A percentile compares a stretch with the other conserved stretches of the same genome.
phyloP scores from a whole-genome alignment of 92 coral and sea anemone species.

The Diadumene lineata region DNA sequence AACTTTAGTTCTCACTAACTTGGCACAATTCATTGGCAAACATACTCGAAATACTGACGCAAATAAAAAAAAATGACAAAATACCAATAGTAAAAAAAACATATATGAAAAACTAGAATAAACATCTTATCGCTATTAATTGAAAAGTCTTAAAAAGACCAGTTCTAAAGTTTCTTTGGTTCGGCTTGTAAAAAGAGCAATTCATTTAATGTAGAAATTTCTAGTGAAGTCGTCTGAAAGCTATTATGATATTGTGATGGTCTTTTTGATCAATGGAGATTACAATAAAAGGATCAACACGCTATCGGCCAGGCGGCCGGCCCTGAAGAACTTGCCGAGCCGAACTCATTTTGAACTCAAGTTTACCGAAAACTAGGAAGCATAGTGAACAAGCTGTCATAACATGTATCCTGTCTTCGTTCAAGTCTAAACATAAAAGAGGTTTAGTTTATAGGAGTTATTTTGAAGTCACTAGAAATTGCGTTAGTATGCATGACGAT shows the following conservation, averaged over 20 bases:
- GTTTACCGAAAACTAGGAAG: conserved; percentile 28
- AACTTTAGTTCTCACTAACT: background rate
- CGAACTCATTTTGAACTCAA: conserved; percentile 15
- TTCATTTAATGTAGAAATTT: background rate
- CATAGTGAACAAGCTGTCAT: conserved; percentile 15
- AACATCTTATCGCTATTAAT: background rate
- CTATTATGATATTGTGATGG: conserved; percentile 6
- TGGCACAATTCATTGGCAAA: conserved; percentile 1
- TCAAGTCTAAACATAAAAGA: conserved; percentile 8
- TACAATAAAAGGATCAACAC: background rate
- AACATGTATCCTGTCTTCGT: conserved; percentile 21
- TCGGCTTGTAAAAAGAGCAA: conserved; percentile 11
- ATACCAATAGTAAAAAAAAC: background rate
- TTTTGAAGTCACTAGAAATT: conserved; percentile 6
- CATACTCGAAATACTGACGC: background rate
- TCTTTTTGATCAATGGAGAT: conserved; percentile 11
- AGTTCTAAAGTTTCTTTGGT: background rate
- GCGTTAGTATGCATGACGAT: background rate
- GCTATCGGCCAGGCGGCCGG: too few relatives aligned
- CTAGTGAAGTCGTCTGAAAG: background rate
- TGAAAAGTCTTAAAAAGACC: background rate
- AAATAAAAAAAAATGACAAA: conserved; percentile 11
- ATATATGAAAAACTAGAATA: background rate
- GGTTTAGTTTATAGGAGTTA: conserved; percentile 15
- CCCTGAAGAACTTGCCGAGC: conserved; percentile 29